Evolutionary conservation across 23 tunicate species (phyloP), one percentile per base, ranked within the genome.

Genomic region (Ascidia mentula): DNA sequence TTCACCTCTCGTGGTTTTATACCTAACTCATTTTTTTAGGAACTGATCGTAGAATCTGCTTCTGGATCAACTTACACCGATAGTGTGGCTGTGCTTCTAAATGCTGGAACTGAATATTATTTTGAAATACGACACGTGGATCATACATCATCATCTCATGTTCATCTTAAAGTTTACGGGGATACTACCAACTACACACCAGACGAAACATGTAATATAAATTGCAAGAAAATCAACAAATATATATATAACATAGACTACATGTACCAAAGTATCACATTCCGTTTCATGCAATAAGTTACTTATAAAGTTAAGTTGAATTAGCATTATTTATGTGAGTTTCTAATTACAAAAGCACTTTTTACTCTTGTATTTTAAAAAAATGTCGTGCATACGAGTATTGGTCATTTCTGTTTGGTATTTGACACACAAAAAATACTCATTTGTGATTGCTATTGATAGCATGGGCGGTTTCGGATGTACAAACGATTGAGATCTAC

Each of bases 21-120:
- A 9, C 13, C 65, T 20, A 6, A 53, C 22, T 3, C 24, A 53
- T 53, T 26, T 53, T 53, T 53, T 53, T 6, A 9, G 22, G 13
- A 5, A 53, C 65, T 34, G 39, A 9, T 71, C 4, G 75, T 71
- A 20, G 18, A 34, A 71, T 34, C 75, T 20, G 30, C 75, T 36
- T 71, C 39, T 18, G 30, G 36, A 7, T 3, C 24, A 34, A 17
- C 4, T 17, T 71, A 36, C 18, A 42, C 72, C 9, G 80, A 13
- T n/a, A 34, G 72, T 5, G 80, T 73, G 18, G 36, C 17, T 26
- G 37, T 73, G 18, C 31, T 35, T 20, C 32, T 70, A 30, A 36
- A 26, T 4, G 87, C 81, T 38, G 87, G 87, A 15, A 37, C 31
- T 7, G 87, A 83, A 46, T 78, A 85, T 46, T 85, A 85, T 37